Evolutionary conservation across 2,797 vertebrate species (phyloP).

Genomic region (Eospalax fontanierii): DNA sequence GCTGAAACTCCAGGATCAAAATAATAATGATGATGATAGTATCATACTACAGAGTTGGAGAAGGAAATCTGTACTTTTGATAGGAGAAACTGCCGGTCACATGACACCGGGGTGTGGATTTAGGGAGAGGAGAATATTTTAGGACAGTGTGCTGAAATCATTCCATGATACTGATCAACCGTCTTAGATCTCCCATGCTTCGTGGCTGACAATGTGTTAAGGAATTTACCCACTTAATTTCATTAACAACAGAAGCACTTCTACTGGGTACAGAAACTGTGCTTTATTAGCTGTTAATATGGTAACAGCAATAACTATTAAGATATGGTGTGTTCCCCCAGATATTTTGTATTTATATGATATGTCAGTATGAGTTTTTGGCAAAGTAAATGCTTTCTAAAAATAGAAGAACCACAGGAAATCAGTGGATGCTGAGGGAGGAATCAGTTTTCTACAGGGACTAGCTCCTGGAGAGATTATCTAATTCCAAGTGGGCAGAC

Average conservation of each 20-base stretch:
- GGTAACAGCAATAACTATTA: background rate
- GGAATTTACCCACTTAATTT: background rate
- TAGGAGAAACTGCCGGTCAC: background rate
- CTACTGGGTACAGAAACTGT: background rate
- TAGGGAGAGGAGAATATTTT: background rate
- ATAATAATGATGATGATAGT: background rate
- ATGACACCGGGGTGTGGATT: rapidly evolving
- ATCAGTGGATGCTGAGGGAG: too few species aligned
- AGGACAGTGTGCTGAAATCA: background rate
- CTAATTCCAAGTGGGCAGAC: too few species aligned
- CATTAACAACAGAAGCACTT: background rate
- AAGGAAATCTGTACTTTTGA: background rate
- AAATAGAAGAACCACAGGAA: background rate
- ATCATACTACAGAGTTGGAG: background rate
- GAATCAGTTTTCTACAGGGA: too few species aligned
- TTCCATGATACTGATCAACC: background rate
- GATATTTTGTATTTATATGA: background rate
- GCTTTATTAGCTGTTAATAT: background rate
- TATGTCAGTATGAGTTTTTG: background rate
- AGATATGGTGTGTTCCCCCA: background rate
- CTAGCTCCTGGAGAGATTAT: too few species aligned
- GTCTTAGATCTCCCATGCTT: background rate
- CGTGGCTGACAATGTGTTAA: background rate
- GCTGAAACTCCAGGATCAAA: background rate
- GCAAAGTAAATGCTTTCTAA: background rate